Evolutionary conservation across 2,888 invertebrate genomes (phyloP), one percentile per base, ranked within the genome.

Genomic region (Phaonia tiefii): DNA sequence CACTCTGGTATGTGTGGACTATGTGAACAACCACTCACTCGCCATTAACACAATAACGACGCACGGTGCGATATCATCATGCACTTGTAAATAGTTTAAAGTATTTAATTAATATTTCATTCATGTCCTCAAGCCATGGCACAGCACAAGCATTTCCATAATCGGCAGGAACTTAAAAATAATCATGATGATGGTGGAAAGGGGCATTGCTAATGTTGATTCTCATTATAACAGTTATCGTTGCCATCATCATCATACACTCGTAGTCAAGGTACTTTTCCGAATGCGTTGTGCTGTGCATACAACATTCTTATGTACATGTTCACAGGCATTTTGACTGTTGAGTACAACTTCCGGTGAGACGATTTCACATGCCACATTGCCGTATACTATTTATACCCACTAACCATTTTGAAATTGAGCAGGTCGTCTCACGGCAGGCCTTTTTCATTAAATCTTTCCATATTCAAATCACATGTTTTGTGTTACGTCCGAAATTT

Each of bases 101-200:
- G 69, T 69, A 69, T 69, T 69, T 20, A 69, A 69, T 69, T 69
- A 69, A 69, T 69, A 69, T 69, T 69, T 69, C 25, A 54, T 42
- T 22, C 69, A 69, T 69, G 69, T 56, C 37, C 67, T 69, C 42
- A 63, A 42, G 39, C 63, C 42, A 63, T 63, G 8, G 42, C 39
- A 63, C 8, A 37, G 39, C 60, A 42, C n/a, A 37, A 56, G 54
- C 10, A 22, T 1, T 51, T 10, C 51, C 51, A 51, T 51, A 51
- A 20, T 8, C 20, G 22, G 10, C 51, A 51, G 51, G 51, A 51
- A 51, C 20, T 4, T 51, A 20, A 51, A 51, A 51, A 51, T 51
- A 20, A 22, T 51, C 1, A 51, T 51, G 51, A 22, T 22, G 51
- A 7, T 17, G 15, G 49, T 15, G 7, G 31, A 31, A 3, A 15